Conservation (phyloP, 1,140 invertebrate genomes). For the Lordiphosa collinella region DNA sequence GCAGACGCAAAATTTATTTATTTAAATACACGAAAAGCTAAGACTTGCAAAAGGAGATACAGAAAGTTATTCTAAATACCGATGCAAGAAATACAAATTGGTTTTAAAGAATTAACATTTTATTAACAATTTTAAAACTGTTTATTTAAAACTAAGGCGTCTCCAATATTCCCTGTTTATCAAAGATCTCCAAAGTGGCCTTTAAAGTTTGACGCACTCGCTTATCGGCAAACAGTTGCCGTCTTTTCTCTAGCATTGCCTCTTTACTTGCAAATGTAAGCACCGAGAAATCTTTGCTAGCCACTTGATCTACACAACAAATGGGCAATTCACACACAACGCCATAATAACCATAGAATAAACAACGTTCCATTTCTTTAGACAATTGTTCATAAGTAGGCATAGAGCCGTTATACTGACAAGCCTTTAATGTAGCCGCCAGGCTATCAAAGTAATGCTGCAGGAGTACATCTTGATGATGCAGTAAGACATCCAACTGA, state of each 20-base stretch:
- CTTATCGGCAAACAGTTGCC: conserved; percentile 37
- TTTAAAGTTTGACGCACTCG: conserved; percentile 36
- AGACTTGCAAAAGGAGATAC: not conserved
- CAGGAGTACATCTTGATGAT: conserved; percentile 66
- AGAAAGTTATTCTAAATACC: not conserved
- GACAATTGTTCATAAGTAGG: conserved; percentile 73
- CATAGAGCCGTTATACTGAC: conserved; percentile 52
- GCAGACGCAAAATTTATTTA: conserved; percentile 44
- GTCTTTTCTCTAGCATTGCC: conserved; percentile 28
- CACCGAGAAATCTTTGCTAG: conserved; percentile 28
- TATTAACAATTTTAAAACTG: not conserved
- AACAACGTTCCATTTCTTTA: conserved; percentile 55
- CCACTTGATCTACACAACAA: conserved; percentile 32
- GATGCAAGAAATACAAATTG: not conserved
- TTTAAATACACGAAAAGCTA: conserved; percentile 14
- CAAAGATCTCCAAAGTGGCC: conserved; percentile 35
- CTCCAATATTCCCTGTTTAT: conserved; percentile 56
- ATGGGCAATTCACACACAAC: conserved; percentile 57
- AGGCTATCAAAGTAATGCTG: conserved; percentile 60
- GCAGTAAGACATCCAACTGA: conserved; percentile 40
- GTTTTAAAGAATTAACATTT: not conserved
- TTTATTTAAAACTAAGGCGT: not conserved
- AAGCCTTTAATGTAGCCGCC: conserved; percentile 53
- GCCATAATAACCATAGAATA: conserved; percentile 54
- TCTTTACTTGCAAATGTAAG: conserved; percentile 31